Evolutionary conservation across 2,888 invertebrate species (phyloP).

Genomic region (Tyria jacobaeae): DNA sequence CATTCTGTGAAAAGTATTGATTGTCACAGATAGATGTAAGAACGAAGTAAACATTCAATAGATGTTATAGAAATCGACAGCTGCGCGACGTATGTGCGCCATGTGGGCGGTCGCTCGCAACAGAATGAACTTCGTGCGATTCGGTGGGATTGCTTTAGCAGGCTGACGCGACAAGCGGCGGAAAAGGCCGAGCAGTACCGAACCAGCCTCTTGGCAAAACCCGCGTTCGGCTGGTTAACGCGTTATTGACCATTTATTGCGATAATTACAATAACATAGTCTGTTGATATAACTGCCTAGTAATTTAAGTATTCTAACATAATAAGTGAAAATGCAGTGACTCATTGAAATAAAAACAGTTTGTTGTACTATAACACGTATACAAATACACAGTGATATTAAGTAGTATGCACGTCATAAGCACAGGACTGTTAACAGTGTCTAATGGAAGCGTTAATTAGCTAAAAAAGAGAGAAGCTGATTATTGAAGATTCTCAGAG

Average conservation of each 20-base stretch:
- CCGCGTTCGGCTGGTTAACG: conserved; percentile 71
- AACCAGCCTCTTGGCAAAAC: conserved; percentile 65
- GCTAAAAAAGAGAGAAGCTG: conserved; percentile 54
- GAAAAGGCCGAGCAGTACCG: conserved; percentile 79
- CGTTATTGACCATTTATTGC: conserved; percentile 81
- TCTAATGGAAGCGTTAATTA: conserved; percentile 67
- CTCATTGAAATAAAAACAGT: conserved; percentile 61
- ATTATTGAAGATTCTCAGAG: conserved; percentile 32
- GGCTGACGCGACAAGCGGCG: conserved; percentile 59
- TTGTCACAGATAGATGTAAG: conserved; percentile 34
- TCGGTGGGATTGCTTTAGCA: conserved; percentile 48
- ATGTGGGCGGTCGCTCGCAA: conserved; percentile 34
- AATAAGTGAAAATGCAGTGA: conserved; percentile 64
- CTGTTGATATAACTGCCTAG: conserved; percentile 63
- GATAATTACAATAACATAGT: conserved; percentile 66
- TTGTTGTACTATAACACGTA: conserved; percentile 52
- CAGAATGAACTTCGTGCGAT: conserved; percentile 61
- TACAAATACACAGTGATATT: conserved; percentile 61
- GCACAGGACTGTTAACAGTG: conserved; percentile 60
- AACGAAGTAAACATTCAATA: conserved; percentile 47
- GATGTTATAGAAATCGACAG: conserved; percentile 58
- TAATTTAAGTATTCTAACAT: conserved; percentile 49
- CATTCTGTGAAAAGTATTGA: conserved; percentile 44
- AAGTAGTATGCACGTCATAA: conserved; percentile 65
- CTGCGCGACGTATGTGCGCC: conserved; percentile 70